phyloP scores from a whole-genome alignment of 1,140 invertebrate genomes.

The Rhopalosiphum padi region DNA sequence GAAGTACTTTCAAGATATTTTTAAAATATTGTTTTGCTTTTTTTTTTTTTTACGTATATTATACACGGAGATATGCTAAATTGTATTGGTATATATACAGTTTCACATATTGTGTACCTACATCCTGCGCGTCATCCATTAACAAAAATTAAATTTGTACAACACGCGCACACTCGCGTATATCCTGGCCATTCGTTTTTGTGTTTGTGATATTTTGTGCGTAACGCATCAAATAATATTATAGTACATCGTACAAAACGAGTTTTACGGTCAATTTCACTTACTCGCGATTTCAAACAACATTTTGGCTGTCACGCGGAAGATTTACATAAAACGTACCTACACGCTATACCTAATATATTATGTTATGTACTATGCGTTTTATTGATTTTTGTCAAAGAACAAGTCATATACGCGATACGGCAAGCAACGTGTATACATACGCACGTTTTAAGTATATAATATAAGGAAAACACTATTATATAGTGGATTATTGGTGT shows the following conservation, averaged over 20 bases:
- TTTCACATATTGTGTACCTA: neutral
- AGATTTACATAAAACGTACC: neutral
- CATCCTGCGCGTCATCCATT: neutral
- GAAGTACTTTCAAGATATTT: neutral
- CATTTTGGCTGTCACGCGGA: neutral
- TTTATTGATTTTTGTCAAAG: neutral
- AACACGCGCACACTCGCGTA: neutral
- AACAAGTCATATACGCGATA: neutral
- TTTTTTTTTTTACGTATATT: neutral
- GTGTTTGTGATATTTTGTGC: neutral
- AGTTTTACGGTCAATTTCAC: conserved; percentile 23
- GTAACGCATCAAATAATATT: neutral
- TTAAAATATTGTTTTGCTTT: neutral
- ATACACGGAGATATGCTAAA: neutral
- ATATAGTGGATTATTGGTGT: neutral
- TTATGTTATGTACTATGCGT: neutral
- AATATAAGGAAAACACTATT: neutral
- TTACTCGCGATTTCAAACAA: conserved; percentile 37
- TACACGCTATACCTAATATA: neutral
- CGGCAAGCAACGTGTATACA: neutral
- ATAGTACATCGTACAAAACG: neutral
- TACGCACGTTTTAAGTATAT: neutral
- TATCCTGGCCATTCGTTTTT: too few relatives aligned
- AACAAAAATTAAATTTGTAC: neutral
- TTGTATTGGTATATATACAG: neutral